Evolutionary conservation across 92 coral and sea anemone species (phyloP).

Genomic region (Epizoanthus rinbou): DNA sequence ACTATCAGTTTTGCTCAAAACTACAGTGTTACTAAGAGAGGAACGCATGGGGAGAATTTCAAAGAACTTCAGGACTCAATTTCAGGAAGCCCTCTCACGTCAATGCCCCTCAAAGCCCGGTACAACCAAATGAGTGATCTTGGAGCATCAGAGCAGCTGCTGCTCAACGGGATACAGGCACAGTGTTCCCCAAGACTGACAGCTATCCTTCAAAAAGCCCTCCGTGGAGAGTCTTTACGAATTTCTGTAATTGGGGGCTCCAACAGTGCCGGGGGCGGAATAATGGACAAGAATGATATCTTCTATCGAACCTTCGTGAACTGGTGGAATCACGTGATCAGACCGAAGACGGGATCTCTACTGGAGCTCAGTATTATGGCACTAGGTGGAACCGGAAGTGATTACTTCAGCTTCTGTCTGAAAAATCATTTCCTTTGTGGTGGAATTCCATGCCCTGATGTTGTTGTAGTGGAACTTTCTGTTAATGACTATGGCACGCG

Average conservation of each 20-base stretch:
- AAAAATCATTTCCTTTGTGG: slow-evolving; percentile 16
- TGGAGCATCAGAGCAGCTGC: background rate
- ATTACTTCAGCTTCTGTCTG: slow-evolving; percentile 47
- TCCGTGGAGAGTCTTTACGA: slow-evolving; percentile 42
- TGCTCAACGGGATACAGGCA: slow-evolving; percentile 4
- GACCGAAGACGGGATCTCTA: slow-evolving; percentile 43
- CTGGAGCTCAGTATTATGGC: slow-evolving; percentile 18
- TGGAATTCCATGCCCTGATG: slow-evolving; percentile 22
- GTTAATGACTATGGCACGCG: slow-evolving; percentile 66
- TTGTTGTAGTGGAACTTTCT: slow-evolving; percentile 62
- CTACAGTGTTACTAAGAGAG: background rate
- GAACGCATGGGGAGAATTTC: background rate
- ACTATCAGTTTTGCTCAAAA: background rate
- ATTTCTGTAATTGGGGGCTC: slow-evolving; percentile 74
- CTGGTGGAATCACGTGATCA: slow-evolving; percentile 67
- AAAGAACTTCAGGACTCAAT: background rate
- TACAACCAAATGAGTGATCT: background rate
- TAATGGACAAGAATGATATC: slow-evolving; percentile 19
- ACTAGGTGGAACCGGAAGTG: slow-evolving; percentile 54
- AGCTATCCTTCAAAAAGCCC: slow-evolving; percentile 41
- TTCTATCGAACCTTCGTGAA: slow-evolving; percentile 46
- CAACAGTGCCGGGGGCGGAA: slow-evolving; percentile 83
- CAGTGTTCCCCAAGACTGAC: slow-evolving; percentile 14
- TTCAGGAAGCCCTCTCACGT: background rate
- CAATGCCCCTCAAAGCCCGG: background rate